Evolutionary conservation across 2,888 invertebrate species (phyloP), one percentile per base, ranked within the genome.

Genomic region (Colletes collaris): DNA sequence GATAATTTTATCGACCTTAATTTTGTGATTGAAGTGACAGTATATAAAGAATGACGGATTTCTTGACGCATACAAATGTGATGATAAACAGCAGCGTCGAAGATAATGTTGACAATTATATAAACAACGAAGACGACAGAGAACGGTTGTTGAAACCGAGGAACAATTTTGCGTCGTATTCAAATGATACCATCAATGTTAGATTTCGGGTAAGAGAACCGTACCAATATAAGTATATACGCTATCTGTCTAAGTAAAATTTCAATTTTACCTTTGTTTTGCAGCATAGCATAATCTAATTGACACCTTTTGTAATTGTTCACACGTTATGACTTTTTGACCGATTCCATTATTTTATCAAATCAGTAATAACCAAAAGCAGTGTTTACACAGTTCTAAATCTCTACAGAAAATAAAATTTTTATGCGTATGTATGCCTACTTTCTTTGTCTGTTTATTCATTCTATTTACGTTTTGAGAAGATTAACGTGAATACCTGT

Each of bases 141-240:
- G 89, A 89, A 8, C 87, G 72, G 66, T 72, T 90, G 37, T 19
- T 88, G 11, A 88, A 84, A 53, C 89, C 90, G 0, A 90, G 92
- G 69, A 91, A 92, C 71, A 91, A 92, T 83, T 92, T 92, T 69
- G 86, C 89, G 0, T 92, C 92, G 1, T 92, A 92, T 50, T 89
- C 89, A 0, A 90, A 90, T 66, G 78, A 88, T 0, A 83, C 83
- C 81, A 62, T 89, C 68, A 83, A 80, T 66, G 87, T 90, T 49
- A 88, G 92, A 85, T 92, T 92, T 81, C 86, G 90, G 79, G 92
- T 92, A 83, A 81, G 86, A 44, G 27, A 3, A 6, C n/a, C 10
- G 3, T 10, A 10, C 2, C 35, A 3, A 44, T 56, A 40, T 11
- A 3, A 46, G 4, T 16, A 4, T 13, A 19, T n/a, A 1, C 27